These are phyloP conservation scores for Microchirus variegatus DNA, from an alignment of 2,797 vertebrate genomes.

Conservation along the genomic window DNA sequence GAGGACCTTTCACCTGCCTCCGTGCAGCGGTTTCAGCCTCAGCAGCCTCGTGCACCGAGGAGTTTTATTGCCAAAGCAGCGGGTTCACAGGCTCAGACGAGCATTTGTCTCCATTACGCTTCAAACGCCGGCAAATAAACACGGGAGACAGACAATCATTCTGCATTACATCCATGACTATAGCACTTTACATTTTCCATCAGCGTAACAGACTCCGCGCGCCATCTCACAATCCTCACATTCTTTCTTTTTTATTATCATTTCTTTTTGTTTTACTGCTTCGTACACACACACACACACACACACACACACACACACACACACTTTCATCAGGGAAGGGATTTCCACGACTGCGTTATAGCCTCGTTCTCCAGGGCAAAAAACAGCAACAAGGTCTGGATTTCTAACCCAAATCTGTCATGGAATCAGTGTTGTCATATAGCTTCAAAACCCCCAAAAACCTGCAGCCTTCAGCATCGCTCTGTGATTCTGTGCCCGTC, in stretches of 20 bases:
- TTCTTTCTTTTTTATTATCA: slow-evolving; percentile 57
- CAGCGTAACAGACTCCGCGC: slow-evolving; percentile 70
- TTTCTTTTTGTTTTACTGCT: no score
- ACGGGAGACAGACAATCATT: slow-evolving; percentile 79
- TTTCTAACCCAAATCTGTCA: slow-evolving; percentile 64
- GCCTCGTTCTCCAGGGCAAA: slow-evolving; percentile 53
- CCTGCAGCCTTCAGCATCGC: slow-evolving; percentile 4
- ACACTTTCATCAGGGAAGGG: slow-evolving; percentile 53
- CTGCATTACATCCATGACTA: slow-evolving; percentile 78
- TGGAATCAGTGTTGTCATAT: slow-evolving; percentile 32
- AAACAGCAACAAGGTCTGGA: slow-evolving; percentile 49
- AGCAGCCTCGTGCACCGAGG: slow-evolving; percentile 8
- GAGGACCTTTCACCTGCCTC: slow-evolving; percentile 68
- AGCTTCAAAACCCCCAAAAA: slow-evolving; percentile 39
- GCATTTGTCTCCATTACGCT: slow-evolving; percentile 79
- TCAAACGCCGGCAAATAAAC: slow-evolving; percentile 74
- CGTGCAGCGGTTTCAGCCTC: slow-evolving; percentile 30
- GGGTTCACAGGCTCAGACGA: slow-evolving; percentile 58
- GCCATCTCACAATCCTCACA: slow-evolving; percentile 64
- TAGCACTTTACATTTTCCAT: slow-evolving; percentile 78
- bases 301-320: no score
- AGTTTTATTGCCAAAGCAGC: slow-evolving; percentile 49
- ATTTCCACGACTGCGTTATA: slow-evolving; percentile 57
- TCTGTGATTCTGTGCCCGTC: neutral
- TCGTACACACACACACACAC: no score